A percentile compares a stretch with the other conserved stretches of the same genome.
phyloP scores from a whole-genome alignment of 2,797 vertebrate genomes.

The Spizella passerina region DNA sequence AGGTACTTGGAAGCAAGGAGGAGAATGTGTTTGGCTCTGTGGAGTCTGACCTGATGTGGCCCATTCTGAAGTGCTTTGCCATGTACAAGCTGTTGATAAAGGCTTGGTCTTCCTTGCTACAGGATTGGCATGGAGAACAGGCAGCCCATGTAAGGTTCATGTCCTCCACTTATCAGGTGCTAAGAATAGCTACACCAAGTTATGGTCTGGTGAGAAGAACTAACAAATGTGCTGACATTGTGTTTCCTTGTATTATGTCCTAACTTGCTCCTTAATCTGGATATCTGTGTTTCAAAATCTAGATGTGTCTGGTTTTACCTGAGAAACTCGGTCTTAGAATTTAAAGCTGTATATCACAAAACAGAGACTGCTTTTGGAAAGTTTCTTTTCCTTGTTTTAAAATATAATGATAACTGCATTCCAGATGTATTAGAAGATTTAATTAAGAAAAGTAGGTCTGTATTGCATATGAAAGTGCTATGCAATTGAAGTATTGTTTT shows the following conservation, averaged over 20 bases:
- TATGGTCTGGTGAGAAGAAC: background rate
- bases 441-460: background rate
- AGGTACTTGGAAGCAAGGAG: background rate
- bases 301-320: background rate
- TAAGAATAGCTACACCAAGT: background rate
- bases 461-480: background rate
- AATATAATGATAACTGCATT: background rate
- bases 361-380: background rate
- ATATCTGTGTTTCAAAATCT: background rate
- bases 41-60: background rate
- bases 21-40: background rate
- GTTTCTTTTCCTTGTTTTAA: background rate
- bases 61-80: background rate
- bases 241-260: background rate
- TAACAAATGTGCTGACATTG: background rate
- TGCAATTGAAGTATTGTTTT: background rate
- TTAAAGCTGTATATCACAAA: background rate
- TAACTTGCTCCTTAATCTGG: background rate
- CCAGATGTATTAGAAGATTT: background rate
- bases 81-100: background rate
- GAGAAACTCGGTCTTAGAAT: background rate
- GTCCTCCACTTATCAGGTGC: background rate
- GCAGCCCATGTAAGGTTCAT: background rate
- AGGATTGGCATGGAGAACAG: background rate
- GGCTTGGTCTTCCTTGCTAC: background rate